A percentile compares a stretch with the other conserved stretches of the same genome.
phyloP scores from a whole-genome alignment of 2,888 invertebrate genomes.

The Empis stercorea region DNA sequence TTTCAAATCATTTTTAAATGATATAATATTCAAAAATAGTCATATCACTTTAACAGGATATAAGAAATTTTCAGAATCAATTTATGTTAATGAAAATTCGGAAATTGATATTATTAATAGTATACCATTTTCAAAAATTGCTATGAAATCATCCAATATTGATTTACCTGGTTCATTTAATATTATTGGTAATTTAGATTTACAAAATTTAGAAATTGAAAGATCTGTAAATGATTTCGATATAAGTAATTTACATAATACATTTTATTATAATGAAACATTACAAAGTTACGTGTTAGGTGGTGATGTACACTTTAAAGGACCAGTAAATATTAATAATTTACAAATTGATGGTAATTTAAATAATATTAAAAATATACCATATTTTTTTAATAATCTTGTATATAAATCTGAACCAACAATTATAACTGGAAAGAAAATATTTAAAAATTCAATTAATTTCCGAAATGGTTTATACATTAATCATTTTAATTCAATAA shows the following conservation, averaged over 20 bases:
- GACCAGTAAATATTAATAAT: slow-evolving; percentile 14
- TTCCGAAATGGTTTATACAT: slow-evolving; percentile 29
- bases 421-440: slow-evolving; percentile 21
- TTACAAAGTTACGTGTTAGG: slow-evolving; percentile 21
- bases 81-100: slow-evolving; percentile 26
- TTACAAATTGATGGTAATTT: slow-evolving; percentile 22
- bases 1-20: slow-evolving; percentile 31
- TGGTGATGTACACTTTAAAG: slow-evolving; percentile 18
- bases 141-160: slow-evolving; percentile 25
- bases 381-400: slow-evolving; percentile 23
- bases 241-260: slow-evolving; percentile 12
- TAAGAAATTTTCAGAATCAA: slow-evolving; percentile 27
- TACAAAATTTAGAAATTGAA: slow-evolving; percentile 15
- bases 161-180: slow-evolving; percentile 20
- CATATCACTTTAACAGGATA: slow-evolving; percentile 20
- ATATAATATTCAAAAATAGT: slow-evolving; percentile 33
- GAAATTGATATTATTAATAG: slow-evolving; percentile 32
- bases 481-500: slow-evolving; percentile 23
- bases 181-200: slow-evolving; percentile 23
- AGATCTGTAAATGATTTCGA: slow-evolving; percentile 18
- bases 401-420: slow-evolving; percentile 20
- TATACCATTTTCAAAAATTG: slow-evolving; percentile 29
- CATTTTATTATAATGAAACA: slow-evolving; percentile 19
- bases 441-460: slow-evolving; percentile 25
- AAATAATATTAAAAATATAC: slow-evolving; percentile 20